Conservation (phyloP, 2,888 invertebrate genomes). For the Gymnocheta viridis region DNA sequence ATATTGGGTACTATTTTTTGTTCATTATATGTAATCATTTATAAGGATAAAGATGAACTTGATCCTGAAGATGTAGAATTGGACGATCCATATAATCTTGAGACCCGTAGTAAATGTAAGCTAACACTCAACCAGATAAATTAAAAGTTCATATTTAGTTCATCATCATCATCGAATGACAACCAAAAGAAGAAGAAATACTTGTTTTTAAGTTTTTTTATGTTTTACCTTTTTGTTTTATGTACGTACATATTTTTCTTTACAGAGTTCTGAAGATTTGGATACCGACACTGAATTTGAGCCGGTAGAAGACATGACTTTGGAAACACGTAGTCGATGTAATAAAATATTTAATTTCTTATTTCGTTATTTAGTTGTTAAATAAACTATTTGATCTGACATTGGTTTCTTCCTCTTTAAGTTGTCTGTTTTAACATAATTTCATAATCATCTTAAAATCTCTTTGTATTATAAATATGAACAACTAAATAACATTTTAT, state of each 20-base stretch:
- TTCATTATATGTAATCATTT: background rate
- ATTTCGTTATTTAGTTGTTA: conserved; percentile 57
- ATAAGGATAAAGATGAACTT: conserved; percentile 91
- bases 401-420: conserved; percentile 53
- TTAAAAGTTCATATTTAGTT: conserved; percentile 35
- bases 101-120: conserved; percentile 96
- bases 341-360: conserved; percentile 69
- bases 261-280: conserved; percentile 86
- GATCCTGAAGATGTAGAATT: conserved; percentile 94
- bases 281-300: conserved; percentile 88
- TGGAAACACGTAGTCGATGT: conserved; percentile 87
- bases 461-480: too few relatives aligned
- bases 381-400: background rate
- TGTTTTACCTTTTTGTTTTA: conserved; percentile 1
- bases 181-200: conserved; percentile 50
- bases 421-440: conserved; percentile 34
- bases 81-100: conserved; percentile 93
- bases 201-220: conserved; percentile 10
- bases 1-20: background rate
- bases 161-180: conserved; percentile 10
- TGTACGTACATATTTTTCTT: conserved; percentile 62
- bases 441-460: conserved; percentile 22
- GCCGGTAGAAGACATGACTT: conserved; percentile 86
- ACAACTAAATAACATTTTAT: background rate
- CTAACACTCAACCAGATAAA: too few relatives aligned